phyloP scores from a whole-genome alignment of 2,113 vertebrate genomes.

The Laticauda colubrina region DNA sequence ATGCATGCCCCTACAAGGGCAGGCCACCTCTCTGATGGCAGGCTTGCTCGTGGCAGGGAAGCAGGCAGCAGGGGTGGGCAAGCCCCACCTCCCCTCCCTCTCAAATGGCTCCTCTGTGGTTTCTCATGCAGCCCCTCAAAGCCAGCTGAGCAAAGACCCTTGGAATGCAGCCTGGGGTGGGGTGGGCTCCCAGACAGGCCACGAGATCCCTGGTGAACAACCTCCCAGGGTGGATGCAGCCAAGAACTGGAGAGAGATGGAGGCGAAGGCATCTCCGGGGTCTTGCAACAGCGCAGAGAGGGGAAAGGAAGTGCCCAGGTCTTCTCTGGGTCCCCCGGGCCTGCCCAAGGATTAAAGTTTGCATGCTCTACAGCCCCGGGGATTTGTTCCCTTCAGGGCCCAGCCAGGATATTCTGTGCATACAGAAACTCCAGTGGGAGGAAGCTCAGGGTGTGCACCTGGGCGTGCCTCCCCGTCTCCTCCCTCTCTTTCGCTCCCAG shows the following conservation, averaged over 20 bases:
- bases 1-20: neutral
- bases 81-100: neutral
- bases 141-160: neutral
- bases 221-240: neutral
- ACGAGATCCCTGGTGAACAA: neutral
- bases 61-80: too few species aligned
- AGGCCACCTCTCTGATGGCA: neutral
- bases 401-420: neutral
- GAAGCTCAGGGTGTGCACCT: neutral
- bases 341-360: neutral
- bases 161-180: neutral
- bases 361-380: neutral
- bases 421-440: neutral
- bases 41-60: too few species aligned
- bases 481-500: slow-evolving; percentile 40
- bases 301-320: neutral
- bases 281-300: neutral
- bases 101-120: neutral
- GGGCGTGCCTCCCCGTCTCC: neutral
- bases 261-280: neutral
- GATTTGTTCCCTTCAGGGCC: neutral
- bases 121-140: neutral
- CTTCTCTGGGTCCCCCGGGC: too few species aligned
- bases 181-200: too few species aligned
- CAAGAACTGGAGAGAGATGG: neutral